Evolutionary conservation across 1,140 invertebrate species (phyloP).

Genomic region (Zaprionus inermis): DNA sequence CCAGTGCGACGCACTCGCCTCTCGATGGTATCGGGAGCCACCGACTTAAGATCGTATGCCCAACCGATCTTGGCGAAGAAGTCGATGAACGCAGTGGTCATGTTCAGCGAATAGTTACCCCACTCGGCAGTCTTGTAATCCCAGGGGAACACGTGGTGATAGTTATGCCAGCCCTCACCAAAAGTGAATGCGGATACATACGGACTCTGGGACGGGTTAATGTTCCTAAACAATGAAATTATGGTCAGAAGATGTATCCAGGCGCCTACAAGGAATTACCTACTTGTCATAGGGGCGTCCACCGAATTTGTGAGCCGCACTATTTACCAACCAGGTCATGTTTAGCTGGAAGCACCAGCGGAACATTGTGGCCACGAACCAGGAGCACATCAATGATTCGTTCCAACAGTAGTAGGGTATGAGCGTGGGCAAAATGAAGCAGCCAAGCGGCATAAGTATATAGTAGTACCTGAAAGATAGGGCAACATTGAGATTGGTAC

Average conservation of each 20-base stretch:
- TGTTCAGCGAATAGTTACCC: slow-evolving; percentile 90
- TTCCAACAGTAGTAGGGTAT: slow-evolving; percentile 93
- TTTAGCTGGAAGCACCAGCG: slow-evolving; percentile 94
- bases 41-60: slow-evolving; percentile 94
- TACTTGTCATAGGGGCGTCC: slow-evolving; percentile 94
- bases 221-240: slow-evolving; percentile 84
- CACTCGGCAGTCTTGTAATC: slow-evolving; percentile 94
- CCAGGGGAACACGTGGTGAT: slow-evolving; percentile 96
- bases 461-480: slow-evolving; percentile 89
- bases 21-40: slow-evolving; percentile 88
- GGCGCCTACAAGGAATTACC: slow-evolving; percentile 50
- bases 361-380: slow-evolving; percentile 91
- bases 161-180: slow-evolving; percentile 97
- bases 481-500: background rate
- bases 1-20: slow-evolving; percentile 89
- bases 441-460: slow-evolving; percentile 90
- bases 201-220: slow-evolving; percentile 90
- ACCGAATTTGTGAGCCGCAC: slow-evolving; percentile 95
- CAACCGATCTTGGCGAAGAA: slow-evolving; percentile 92
- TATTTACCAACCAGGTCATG: slow-evolving; percentile 97
- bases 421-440: slow-evolving; percentile 93
- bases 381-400: slow-evolving; percentile 91
- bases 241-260: background rate
- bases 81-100: slow-evolving; percentile 93
- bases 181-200: slow-evolving; percentile 88